Evolutionary conservation across 2,888 invertebrate species (phyloP), one percentile per base, ranked within the genome.

Genomic region (Amphipyra berbera): DNA sequence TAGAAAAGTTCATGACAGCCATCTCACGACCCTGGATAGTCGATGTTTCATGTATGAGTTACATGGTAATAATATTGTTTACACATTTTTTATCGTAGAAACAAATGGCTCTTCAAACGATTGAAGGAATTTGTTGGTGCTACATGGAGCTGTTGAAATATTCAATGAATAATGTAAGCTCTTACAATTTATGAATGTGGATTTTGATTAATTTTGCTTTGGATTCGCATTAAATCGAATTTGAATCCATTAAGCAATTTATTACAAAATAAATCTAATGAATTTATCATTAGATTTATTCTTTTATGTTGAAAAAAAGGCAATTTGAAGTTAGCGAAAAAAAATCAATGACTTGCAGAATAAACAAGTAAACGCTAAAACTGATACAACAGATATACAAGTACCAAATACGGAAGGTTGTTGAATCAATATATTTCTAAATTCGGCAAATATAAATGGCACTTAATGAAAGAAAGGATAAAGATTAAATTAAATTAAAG

Each of bases 311-410:
- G 42, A n/a, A 57, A 54, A 61, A 73, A 58, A 62, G 10, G 2
- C 50, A 53, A 62, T 67, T 62, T 42, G 33, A 48, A 45, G 14
- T 12, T 44, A 3, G 21, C 21, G 21, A 3, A 55, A 30, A 76
- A 63, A 65, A 58, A 52, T 45, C 30, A 48, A 62, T 71, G 50
- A 71, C 70, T 68, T 62, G 57, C 50, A 68, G 21, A 21, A 13
- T 53, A 45, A 53, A 56, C 44, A 55, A 55, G 45, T 45, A 50
- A 73, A 67, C 38, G 3, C 10, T 57, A 40, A 49, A 56, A 67
- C 53, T 42, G 48, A 38, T 52, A 40, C n/a, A 67, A 55, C 14
- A 30, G 12, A 35, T 9, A 37, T 9, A 37, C 37, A 10, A 10
- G 10, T 6, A 15, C 62, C 56, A 61, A 68, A 70, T 45, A 68